Percentiles rank a stretch among this genome's conserved stretches.
phyloP scores from a whole-genome alignment of 2,797 vertebrate species.

The Loriculus beryllinus region DNA sequence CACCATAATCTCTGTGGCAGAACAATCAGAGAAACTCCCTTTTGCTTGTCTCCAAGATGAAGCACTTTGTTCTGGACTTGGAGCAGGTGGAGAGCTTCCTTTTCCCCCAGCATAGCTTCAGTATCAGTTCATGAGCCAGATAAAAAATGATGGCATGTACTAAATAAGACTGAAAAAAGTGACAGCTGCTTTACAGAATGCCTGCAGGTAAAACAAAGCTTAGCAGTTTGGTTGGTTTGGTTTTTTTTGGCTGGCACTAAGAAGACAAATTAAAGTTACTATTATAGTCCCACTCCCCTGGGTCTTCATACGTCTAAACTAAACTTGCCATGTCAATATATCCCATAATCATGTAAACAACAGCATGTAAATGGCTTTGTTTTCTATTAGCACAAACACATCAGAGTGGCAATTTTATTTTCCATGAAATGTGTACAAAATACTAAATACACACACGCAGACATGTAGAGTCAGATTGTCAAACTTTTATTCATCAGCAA shows the following conservation, averaged over 20 bases:
- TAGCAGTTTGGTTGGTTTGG: not conserved
- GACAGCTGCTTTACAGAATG: constrained; percentile 42
- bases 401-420: not conserved
- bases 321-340: not conserved
- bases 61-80: constrained; percentile 53
- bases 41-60: constrained; percentile 56
- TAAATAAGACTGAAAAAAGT: constrained; percentile 28
- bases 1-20: not conserved
- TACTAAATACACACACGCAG: not conserved
- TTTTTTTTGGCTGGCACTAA: not conserved
- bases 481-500: not conserved
- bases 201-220: constrained; percentile 22
- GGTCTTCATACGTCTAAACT: not conserved
- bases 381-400: not conserved
- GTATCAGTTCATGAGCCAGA: constrained; percentile 11
- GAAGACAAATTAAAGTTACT: not conserved
- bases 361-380: not conserved
- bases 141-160: constrained; percentile 44
- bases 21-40: constrained; percentile 31
- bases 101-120: constrained; percentile 43
- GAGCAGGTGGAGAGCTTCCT: constrained; percentile 50
- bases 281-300: not conserved
- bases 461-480: not conserved
- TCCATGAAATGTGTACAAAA: not conserved
- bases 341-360: not conserved